Base-by-base conservation (phyloP, 2,113 vertebrate genomes). In the Halcyon malimbica region DNA sequence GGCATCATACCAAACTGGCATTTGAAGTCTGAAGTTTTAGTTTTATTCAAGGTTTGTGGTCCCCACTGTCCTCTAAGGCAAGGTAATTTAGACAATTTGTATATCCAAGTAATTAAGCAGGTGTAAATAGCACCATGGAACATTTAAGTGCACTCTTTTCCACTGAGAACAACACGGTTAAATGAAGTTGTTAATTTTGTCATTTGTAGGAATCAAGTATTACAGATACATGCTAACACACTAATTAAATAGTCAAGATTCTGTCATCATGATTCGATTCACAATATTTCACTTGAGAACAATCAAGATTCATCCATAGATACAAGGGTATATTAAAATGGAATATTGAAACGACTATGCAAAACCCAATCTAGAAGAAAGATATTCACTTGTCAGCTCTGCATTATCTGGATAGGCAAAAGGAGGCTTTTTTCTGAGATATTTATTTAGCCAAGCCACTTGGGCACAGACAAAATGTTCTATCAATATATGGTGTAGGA, bases 271-370 rank as follows among this genome's bases (percentile, higher is more conserved):
- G 18, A 83, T 94, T 93, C 71, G 80, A 87, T 90, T 96, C 85
- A 93, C 82, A 83, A 35, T 94, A 94, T 96, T 96, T 97, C 85
- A 93, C 71, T 83, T 83, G 54, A 94, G 93, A 94, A 86, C 75
- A 90, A 88, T 63, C 75, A 83, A 95, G 82, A 94, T 74, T 63
- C 33, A 86, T 51, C 75, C 85, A 83, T 26, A 74, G 79, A 90
- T 92, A 88, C 16, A 50, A 2, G 2, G 25, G 21, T 25, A 37
- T 93, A 73, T 73, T 90, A 74, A 96, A 93, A 90, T 50, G 8
- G 73, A 94, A 42, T 83, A 84, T 24, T 80, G 50, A 90, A 88
- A 77, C 0, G 0, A 63, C 93, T 94, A 56, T 8, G 9, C 74
- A 83, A 94, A 96, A 46, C 17, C 11, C 11, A 28, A 28, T 21